Base-by-base conservation (phyloP, 2,888 invertebrate species). In the Palloptera scutellata region DNA sequence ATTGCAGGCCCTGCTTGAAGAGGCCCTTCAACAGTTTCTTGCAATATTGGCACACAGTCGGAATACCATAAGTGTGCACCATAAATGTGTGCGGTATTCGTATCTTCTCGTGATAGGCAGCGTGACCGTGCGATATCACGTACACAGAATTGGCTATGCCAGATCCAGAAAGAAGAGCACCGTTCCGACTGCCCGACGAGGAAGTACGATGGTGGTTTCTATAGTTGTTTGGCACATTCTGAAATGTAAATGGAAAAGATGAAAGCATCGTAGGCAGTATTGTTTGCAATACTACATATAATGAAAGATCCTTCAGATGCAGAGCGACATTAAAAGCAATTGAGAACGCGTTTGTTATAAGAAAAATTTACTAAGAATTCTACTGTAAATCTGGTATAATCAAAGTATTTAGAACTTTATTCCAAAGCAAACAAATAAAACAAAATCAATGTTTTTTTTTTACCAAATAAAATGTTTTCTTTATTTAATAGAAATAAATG, bases 1-100 rank as follows among this genome's bases (percentile, higher is more conserved):
- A 99, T 86, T 98, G 98, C 76, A 97, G 86, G 67, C 98, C 98
- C 87, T 98, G 98, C 83, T 95, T 95, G 87, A 98, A 97, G 61
- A 98, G 87, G 0, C 98, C 98, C 75, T 94, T 93, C 72, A 99
- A 89, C 77, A 99, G 89, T 86, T 96, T 96, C 86, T 96, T 96
- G 88, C 98, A 99, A 84, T 91, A 89, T 77, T 97, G 94, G 84
- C 99, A 99, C 19, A 98, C 93, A 0, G 98, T 99, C 64, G 98
- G 99, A 61, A 96, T 89, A 58, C 96, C 97, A 87, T 99, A 99
- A 64, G 95, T 93, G 87, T 98, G 98, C 73, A 98, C 90, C 80
- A 96, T 93, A 86, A 98, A 98, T 6, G 98, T 98, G 86, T 98
- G 98, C 45, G 98, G 98, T 80, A 96, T 94, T 81, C 91, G 89